Percentiles rank a stretch among this genome's conserved stretches.
These are phyloP conservation scores for Parauchenoglanis ngamensis DNA, from an alignment of 2,797 vertebrate species.

Conservation along the genomic window DNA sequence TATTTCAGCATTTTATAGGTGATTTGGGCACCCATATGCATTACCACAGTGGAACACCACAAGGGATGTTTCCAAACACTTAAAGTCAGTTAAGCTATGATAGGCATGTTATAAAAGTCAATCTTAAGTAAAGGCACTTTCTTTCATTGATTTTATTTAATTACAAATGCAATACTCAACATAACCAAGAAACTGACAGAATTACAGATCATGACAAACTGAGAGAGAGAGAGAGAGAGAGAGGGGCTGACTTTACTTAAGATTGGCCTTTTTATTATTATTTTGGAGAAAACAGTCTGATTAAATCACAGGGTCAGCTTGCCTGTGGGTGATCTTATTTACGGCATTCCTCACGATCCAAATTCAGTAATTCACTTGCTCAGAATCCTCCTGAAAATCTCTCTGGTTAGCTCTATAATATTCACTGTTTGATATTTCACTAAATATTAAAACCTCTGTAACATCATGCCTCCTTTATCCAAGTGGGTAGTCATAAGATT, in stretches of 20 bases:
- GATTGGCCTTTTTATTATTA: background rate
- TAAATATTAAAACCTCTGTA: slow-evolving; percentile 6
- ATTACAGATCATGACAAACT: background rate
- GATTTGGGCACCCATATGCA: background rate
- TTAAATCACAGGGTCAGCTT: slow-evolving; percentile 7
- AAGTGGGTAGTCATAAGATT: slow-evolving; percentile 41
- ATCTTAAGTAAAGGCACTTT: background rate
- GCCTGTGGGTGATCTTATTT: slow-evolving; percentile 28
- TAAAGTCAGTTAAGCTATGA: background rate
- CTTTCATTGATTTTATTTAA: background rate
- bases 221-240: background rate
- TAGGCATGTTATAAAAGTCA: background rate
- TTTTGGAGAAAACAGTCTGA: background rate
- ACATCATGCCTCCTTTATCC: background rate
- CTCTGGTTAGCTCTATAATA: background rate
- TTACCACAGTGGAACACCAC: background rate
- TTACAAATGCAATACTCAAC: background rate
- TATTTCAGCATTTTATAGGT: slow-evolving; percentile 13
- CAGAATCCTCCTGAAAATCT: background rate
- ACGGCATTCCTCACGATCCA: slow-evolving; percentile 10
- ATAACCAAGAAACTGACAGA: background rate
- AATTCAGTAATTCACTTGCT: slow-evolving; percentile 14
- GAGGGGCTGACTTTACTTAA: slow-evolving; percentile 3
- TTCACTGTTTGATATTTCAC: background rate
- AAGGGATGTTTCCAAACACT: background rate